Evolutionary conservation across 1,140 invertebrate genomes (phyloP).

Genomic region (Solenopsis fugax): DNA sequence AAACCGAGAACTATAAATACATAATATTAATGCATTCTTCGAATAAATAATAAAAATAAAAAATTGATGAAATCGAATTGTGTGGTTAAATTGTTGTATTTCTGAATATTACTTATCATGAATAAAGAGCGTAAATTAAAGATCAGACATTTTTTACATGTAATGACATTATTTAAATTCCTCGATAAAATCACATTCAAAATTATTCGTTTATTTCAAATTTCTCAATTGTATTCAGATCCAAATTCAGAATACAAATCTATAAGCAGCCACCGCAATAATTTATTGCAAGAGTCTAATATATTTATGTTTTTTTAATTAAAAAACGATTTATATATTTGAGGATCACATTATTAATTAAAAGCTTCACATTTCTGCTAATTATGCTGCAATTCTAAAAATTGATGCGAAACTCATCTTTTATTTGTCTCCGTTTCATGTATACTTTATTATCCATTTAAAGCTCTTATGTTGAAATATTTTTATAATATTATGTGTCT

Average conservation of each 20-base stretch:
- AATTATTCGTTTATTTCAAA: neutral
- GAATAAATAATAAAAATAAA: neutral
- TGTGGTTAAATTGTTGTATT: neutral
- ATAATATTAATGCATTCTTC: neutral
- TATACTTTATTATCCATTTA: neutral
- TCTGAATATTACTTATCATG: neutral
- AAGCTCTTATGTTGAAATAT: neutral
- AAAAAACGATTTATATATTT: neutral
- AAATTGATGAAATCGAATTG: neutral
- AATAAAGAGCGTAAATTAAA: neutral
- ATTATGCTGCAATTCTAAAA: neutral
- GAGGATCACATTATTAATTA: neutral
- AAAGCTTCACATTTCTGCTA: neutral
- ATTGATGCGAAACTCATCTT: neutral
- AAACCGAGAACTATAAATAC: neutral
- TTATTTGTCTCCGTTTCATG: neutral
- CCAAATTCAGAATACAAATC: neutral
- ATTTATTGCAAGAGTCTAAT: neutral
- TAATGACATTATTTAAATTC: neutral
- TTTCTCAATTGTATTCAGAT: neutral
- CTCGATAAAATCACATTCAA: conserved; percentile 4
- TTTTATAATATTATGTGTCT: neutral
- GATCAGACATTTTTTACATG: neutral
- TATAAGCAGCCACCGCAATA: neutral
- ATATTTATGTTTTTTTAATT: neutral